Base-by-base conservation (phyloP, 1,140 invertebrate genomes). In the Drosophila sulfurigaster region DNA sequence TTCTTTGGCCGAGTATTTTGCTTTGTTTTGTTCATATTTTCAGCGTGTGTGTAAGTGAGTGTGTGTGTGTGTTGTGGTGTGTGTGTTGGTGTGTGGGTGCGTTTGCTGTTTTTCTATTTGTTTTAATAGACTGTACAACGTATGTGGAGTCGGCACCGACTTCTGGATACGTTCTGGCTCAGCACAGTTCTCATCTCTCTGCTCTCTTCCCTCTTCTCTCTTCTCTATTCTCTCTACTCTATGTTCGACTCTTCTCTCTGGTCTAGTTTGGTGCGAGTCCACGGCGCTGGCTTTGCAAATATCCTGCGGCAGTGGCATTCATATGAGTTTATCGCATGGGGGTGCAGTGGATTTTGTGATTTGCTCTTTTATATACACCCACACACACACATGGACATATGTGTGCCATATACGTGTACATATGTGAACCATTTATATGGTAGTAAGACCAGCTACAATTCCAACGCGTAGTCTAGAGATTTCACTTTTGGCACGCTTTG, bases 341-440 rank as follows among this genome's bases (percentile, higher is more conserved):
- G 57, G 63, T 72, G 52, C 80, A 87, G 49, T 87, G 83, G 83
- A 87, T 87, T 87, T 87, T 80, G 73, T 83, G 83, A 87, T 87
- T 87, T 87, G 83, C 69, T 89, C 82, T 77, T 88, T 88, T 87
- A 56, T 79, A 79, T 82, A 72, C 65, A 60, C 32, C 8, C 15
- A 20, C 16, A 8, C 52, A 38, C 15, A 54, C 32, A 30, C 64
- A 30, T 43, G 1, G 11, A 48, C 30, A 62, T 56, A 56, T 56
- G 51, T 32, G 38, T 56, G 32, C 7, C 52, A 52, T 11, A 52
- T 32, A 30, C 10, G n/a, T 30, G 11, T 52, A 38, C 15, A 56
- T 56, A 56, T 56, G 52, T 56, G n/a, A 3, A 38, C 6, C 52
- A 56, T 56, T 56, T 56, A 56, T 16, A 56, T 15, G 32, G n/a